Evolutionary conservation across 1,140 invertebrate species (phyloP).

Genomic region (Ips typographus): DNA sequence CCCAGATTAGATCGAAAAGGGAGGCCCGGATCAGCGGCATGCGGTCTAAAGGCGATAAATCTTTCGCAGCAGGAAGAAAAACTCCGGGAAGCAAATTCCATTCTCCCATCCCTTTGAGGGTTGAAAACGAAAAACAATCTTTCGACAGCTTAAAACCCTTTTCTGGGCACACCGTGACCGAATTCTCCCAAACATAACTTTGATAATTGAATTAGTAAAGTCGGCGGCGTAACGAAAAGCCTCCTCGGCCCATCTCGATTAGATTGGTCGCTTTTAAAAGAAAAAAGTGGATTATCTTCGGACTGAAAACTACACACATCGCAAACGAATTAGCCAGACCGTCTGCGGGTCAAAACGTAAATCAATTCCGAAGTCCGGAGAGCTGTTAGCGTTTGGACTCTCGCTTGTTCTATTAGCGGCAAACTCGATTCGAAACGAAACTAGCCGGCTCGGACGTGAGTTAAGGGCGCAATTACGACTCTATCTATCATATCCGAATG

Average conservation of each 20-base stretch:
- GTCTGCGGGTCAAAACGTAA: conserved; percentile 4
- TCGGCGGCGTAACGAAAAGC: background rate
- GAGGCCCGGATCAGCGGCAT: conserved; percentile 28
- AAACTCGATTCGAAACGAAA: background rate
- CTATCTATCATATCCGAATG: background rate
- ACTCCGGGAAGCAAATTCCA: background rate
- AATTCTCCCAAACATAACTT: background rate
- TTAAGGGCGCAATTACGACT: background rate
- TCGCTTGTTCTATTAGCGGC: background rate
- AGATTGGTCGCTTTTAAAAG: background rate
- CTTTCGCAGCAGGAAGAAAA: conserved; percentile 12
- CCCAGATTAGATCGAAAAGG: conserved; percentile 24
- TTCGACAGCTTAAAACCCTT: background rate
- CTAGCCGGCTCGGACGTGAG: background rate
- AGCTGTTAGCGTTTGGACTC: background rate
- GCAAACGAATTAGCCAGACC: background rate
- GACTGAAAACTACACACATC: background rate
- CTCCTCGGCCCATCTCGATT: background rate
- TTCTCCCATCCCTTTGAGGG: background rate
- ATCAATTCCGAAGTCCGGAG: conserved; percentile 4
- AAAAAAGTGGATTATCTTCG: background rate
- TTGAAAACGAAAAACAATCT: background rate
- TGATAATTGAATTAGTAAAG: background rate
- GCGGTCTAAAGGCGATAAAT: conserved; percentile 30
- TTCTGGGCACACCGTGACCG: background rate